Evolutionary conservation across 2,888 invertebrate genomes (phyloP).

Genomic region (Drosophila longiperda): DNA sequence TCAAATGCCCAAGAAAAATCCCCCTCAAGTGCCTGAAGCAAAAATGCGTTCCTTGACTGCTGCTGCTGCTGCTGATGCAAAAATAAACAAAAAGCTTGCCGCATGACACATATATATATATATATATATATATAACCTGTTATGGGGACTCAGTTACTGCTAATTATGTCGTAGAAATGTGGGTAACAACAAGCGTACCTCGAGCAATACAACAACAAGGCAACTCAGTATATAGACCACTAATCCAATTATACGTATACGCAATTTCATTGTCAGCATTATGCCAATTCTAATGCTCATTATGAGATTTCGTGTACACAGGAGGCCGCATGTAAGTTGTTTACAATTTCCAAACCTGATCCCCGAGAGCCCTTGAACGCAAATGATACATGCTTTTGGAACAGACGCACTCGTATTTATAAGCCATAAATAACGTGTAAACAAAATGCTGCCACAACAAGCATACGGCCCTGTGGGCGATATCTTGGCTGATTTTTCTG

Average conservation of each 20-base stretch:
- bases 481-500: constrained; percentile 35
- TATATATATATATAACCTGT: constrained; percentile 60
- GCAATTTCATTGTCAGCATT: constrained; percentile 67
- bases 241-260: constrained; percentile 71
- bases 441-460: constrained; percentile 74
- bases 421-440: constrained; percentile 79
- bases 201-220: constrained; percentile 22
- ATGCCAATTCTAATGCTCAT: constrained; percentile 71
- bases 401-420: constrained; percentile 61
- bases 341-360: constrained; percentile 59
- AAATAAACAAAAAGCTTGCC: constrained; percentile 32
- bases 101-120: constrained; percentile 52
- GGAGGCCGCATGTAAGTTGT: constrained; percentile 63
- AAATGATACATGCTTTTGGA: constrained; percentile 47
- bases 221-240: constrained; percentile 46
- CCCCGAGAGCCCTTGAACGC: constrained; percentile 28
- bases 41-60: constrained; percentile 8
- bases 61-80: constrained; percentile 4
- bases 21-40: constrained; percentile 46
- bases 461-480: constrained; percentile 66
- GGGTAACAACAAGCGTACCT: constrained; percentile 9
- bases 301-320: constrained; percentile 67
- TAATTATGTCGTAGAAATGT: constrained; percentile 62
- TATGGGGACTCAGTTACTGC: constrained; percentile 31
- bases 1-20: constrained; percentile 71